Base-by-base conservation (phyloP, 1,140 invertebrate genomes). In the Oncopeltus fasciatus region DNA sequence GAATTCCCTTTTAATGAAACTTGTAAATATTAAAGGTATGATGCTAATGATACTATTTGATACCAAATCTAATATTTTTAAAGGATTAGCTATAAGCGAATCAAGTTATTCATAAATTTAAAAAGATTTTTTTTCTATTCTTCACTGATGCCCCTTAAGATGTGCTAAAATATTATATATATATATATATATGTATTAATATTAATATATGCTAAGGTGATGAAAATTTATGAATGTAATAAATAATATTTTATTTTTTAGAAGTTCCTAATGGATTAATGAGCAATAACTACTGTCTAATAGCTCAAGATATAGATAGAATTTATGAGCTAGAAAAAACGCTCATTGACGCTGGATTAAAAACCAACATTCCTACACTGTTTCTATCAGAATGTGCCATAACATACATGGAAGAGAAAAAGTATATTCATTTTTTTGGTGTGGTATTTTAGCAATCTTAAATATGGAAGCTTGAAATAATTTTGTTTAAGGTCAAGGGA, bases 341-440 rank as follows among this genome's bases (percentile, higher is more conserved):
- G 75, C 74, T 95, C 56, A 75, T 80, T 44, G 81, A 87, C 66
- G 84, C 83, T 57, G 82, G 84, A 69, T 75, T 92, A 57, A 82
- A 87, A 72, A 83, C 80, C 68, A 75, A 79, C 60, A 72, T 86
- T 61, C 93, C 94, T 57, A 95, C 95, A 43, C 77, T 97, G 65
- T 90, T 97, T 75, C 76, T 98, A 51, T 84, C 92, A 27, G 95
- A 98, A 76, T 98, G 95, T 78, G 95, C 98, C 66, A 81, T 99
- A 28, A 92, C 98, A 38, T 99, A 99, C 71, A 85, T 98, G 74
- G 87, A 91, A 68, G 65, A 68, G 57, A 49, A 51, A 27, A 65
- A 43, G 67, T 67, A 60, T 28, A 21, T 49, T 53, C 51, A 49
- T 33, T 21, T 56, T 26, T 5, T 33, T 38, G 49, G 8, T 33